A percentile compares a stretch with the other conserved stretches of the same genome.
Evolutionary conservation across 2,888 invertebrate species (phyloP).

Genomic region (Machimus atricapillus): DNA sequence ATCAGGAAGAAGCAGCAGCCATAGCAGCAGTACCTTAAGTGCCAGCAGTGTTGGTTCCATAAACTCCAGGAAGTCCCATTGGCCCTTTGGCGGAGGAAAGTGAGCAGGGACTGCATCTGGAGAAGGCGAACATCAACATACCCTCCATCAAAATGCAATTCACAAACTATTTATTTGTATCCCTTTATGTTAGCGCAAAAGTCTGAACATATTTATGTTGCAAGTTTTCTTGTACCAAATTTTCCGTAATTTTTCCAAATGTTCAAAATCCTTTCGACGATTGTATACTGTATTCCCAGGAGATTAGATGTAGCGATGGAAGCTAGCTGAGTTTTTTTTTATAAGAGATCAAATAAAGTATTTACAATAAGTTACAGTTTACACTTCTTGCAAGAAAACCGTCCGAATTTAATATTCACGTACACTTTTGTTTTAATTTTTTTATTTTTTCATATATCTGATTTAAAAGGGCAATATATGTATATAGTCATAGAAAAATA

Average conservation of each 20-base stretch:
- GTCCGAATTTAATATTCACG: no score
- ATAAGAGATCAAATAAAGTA: constrained; percentile 6
- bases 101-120: constrained; percentile 2
- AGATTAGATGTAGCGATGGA: not conserved
- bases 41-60: constrained; percentile 47
- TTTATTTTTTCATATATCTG: no score
- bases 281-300: not conserved
- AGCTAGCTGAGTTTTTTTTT: not conserved
- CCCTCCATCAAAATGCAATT: not conserved
- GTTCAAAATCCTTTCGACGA: not conserved
- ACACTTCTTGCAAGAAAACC: no score
- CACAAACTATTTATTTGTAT: not conserved
- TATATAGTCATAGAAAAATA: no score
- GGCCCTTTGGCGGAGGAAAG: constrained; percentile 48
- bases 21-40: constrained; percentile 49
- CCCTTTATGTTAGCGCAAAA: not conserved
- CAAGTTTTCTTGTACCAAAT: not conserved
- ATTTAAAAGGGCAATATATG: no score
- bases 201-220: not conserved
- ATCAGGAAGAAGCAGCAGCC: constrained; percentile 48
- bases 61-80: constrained; percentile 48
- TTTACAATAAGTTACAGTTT: not conserved
- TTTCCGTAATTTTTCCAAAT: not conserved
- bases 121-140: not conserved
- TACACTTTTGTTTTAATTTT: no score